A percentile compares a stretch with the other conserved stretches of the same genome.
Conservation (phyloP, 2,888 invertebrate genomes). For the Drosophila histrio region DNA sequence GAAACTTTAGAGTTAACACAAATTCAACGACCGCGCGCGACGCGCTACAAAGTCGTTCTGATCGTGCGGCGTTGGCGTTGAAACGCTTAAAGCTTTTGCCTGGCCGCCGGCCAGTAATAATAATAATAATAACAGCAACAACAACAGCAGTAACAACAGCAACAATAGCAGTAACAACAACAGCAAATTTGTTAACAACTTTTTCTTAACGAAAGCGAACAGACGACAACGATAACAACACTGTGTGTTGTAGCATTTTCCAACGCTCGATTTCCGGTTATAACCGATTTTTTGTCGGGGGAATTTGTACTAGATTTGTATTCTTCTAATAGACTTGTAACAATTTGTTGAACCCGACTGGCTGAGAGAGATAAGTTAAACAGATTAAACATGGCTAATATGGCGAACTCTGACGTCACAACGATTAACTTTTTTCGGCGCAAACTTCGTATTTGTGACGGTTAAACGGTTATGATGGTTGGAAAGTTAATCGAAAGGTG, state of each 20-base stretch:
- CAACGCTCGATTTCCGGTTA: conserved; percentile 59
- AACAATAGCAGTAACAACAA: conserved; percentile 38
- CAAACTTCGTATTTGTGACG: not conserved
- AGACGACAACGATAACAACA: conserved; percentile 19
- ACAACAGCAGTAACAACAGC: conserved; percentile 22
- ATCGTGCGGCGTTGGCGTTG: conserved; percentile 69
- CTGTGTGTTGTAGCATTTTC: conserved; percentile 24
- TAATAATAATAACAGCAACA: conserved; percentile 36
- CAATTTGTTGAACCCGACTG: conserved; percentile 20
- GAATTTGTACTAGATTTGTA: conserved; percentile 25
- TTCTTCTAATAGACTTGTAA: conserved; percentile 13
- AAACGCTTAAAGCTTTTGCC: conserved; percentile 77
- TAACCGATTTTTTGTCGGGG: conserved; percentile 45
- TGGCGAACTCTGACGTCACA: conserved; percentile 48
- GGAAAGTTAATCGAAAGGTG: not conserved
- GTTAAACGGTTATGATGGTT: not conserved
- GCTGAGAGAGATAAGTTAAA: conserved; percentile 23
- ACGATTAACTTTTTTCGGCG: conserved; percentile 8
- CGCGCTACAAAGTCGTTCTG: conserved; percentile 82
- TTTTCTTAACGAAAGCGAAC: conserved; percentile 69
- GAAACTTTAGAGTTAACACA: conserved; percentile 28
- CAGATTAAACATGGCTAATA: conserved; percentile 16
- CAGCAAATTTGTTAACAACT: conserved; percentile 67
- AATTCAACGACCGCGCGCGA: conserved; percentile 72
- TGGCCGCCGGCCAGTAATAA: conserved; percentile 42